These are phyloP conservation scores for Trematomus bernacchii DNA, from an alignment of 2,797 vertebrate genomes.

Conservation along the genomic window DNA sequence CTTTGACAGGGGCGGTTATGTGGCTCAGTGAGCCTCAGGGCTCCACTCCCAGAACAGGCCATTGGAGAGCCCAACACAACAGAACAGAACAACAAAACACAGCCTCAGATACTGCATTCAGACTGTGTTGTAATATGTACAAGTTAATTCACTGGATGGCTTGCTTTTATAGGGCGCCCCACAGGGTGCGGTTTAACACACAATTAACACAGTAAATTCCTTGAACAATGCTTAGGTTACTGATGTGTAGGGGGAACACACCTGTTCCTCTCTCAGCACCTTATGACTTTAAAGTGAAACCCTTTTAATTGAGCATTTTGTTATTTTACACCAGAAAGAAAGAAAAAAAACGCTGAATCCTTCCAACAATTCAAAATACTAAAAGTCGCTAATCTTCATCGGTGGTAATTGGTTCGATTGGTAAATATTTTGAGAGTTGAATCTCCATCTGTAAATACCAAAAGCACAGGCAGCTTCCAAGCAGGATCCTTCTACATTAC, in stretches of 20 bases:
- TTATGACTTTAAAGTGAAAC: conserved; percentile 46
- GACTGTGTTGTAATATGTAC: conserved; percentile 64
- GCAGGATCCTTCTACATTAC: conserved; percentile 62
- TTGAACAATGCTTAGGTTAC: conserved; percentile 67
- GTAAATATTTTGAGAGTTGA: conserved; percentile 53
- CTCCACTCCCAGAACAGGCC: conserved; percentile 65
- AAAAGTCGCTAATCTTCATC: conserved; percentile 50
- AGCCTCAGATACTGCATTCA: conserved; percentile 64
- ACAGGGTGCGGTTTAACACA: conserved; percentile 71
- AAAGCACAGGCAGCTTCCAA: conserved; percentile 62
- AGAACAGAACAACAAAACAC: conserved; percentile 59
- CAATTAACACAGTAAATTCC: conserved; percentile 78
- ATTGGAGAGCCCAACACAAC: conserved; percentile 62
- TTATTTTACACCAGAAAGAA: conserved; percentile 24
- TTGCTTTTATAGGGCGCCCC: conserved; percentile 70
- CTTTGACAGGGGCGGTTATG: conserved; percentile 76
- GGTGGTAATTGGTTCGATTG: conserved; percentile 51
- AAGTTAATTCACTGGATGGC: conserved; percentile 76
- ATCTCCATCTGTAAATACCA: conserved; percentile 55
- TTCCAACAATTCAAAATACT: conserved; percentile 28
- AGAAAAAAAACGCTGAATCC: conserved; percentile 38
- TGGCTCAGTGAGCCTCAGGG: conserved; percentile 72
- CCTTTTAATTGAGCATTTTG: conserved; percentile 26
- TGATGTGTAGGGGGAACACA: conserved; percentile 55
- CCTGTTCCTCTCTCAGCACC: conserved; percentile 55